A percentile compares a stretch with the other conserved stretches of the same genome.
phyloP scores from a whole-genome alignment of 2,888 invertebrate genomes.

The Rhamphomyia laevipes region DNA sequence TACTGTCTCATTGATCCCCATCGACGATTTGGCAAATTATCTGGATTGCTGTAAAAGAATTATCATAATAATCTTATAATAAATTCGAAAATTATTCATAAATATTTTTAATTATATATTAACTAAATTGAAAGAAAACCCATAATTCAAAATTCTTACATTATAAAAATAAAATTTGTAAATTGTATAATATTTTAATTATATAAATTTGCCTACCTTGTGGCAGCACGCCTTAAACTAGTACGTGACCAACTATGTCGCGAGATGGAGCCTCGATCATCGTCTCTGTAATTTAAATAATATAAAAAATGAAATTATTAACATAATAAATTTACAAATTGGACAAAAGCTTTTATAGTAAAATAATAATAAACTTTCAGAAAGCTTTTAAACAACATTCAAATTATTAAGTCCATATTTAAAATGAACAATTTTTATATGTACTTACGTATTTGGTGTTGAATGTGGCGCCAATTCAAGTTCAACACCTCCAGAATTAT shows the following conservation, averaged over 20 bases:
- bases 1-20: conserved; percentile 56
- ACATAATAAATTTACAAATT: too few species aligned
- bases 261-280: conserved; percentile 48
- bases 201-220: conserved; percentile 46
- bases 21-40: conserved; percentile 47
- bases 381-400: too few species aligned
- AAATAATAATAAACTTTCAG: too few species aligned
- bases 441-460: conserved; percentile 20
- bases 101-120: too few species aligned
- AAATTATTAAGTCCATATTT: too few species aligned
- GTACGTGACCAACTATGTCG: conserved; percentile 78
- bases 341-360: too few species aligned
- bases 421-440: too few species aligned
- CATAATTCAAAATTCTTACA: neutral
- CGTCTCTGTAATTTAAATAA: conserved; percentile 36
- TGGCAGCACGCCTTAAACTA: conserved; percentile 67
- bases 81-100: neutral
- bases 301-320: too few species aligned
- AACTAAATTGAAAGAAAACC: neutral
- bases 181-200: too few species aligned
- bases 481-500: conserved; percentile 29
- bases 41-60: conserved; percentile 42
- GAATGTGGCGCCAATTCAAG: conserved; percentile 36
- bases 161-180: too few species aligned
- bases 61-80: neutral